Base-by-base conservation (phyloP, 2,113 vertebrate species). In the Lasiurus cinereus region DNA sequence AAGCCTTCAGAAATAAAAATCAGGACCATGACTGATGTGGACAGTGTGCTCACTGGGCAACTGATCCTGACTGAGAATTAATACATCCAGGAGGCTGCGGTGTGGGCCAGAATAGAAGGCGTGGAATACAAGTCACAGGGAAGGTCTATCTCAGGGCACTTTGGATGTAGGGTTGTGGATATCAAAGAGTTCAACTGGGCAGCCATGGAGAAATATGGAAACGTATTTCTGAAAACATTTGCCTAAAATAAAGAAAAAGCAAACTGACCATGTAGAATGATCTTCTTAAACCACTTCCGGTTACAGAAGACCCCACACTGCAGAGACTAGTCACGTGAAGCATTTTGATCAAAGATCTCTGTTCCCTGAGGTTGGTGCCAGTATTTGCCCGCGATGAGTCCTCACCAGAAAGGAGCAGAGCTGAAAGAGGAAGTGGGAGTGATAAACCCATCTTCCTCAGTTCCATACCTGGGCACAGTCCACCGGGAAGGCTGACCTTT, bases 1-100 rank as follows among this genome's bases (percentile, higher is more conserved):
- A n/a, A 36, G 22, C 19, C 74, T 88, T 83, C 46, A n/a, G 80
- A 88, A 88, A 52, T 39, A 90, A 14, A 91, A 91, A 33, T 56
- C 48, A 8, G 70, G 18, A 64, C 56, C 43, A 6, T 11, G 31
- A 77, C n/a, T 80, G 29, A 56, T 39, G 69, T 29, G 29, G 33
- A 78, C 10, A 2, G 15, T 39, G 8, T 12, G 50, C 24, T 94
- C 83, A 8, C 24, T n/a, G 31, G 90, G 16, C 29, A 54, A 27
- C 12, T 69, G 18, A 11, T 56, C 54, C 50, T 72, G 59, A 83
- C 31, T 29, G 39, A 77, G 36, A 87, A 18, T 7, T 5, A 46
- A 24, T 74, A 46, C 10, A 22, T 70, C 24, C 22, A 79, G 73
- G 22, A 84, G 21, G 31, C 54, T 10, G 21, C 73, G 29, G 76